These are phyloP conservation scores for Opisthograptis luteolata DNA, from an alignment of 2,888 invertebrate genomes.

Conservation along the genomic window DNA sequence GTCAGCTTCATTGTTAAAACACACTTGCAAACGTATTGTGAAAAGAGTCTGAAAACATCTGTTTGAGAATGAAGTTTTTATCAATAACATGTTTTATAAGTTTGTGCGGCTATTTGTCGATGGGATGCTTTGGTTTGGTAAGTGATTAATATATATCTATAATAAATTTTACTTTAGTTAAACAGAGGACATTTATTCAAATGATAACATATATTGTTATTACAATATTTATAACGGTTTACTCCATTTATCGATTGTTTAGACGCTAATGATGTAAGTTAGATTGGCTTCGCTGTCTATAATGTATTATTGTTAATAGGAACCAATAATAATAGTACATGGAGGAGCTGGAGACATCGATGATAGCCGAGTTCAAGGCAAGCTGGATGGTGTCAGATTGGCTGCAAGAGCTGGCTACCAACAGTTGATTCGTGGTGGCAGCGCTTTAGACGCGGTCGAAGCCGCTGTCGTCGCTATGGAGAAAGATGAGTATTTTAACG, in stretches of 20 bases:
- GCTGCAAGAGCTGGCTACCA: constrained; percentile 86
- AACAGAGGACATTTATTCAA: too few relatives aligned
- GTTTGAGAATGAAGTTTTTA: constrained; percentile 1
- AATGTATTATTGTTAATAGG: not conserved
- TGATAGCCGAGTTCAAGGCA: constrained; percentile 85
- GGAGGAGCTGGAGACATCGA: constrained; percentile 93
- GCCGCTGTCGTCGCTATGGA: constrained; percentile 91
- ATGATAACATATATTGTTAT: too few relatives aligned
- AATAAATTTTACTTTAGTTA: too few relatives aligned
- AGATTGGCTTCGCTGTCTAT: too few relatives aligned
- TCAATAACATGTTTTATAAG: not conserved
- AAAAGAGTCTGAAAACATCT: too few relatives aligned
- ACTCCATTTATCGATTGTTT: too few relatives aligned
- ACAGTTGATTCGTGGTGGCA: constrained; percentile 81
- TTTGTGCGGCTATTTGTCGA: not conserved
- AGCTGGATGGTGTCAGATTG: constrained; percentile 86
- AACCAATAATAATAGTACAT: constrained; percentile 89
- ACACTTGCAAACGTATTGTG: too few relatives aligned
- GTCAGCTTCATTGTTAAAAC: too few relatives aligned
- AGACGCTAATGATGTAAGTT: too few relatives aligned
- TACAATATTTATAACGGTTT: too few relatives aligned
- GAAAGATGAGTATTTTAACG: constrained; percentile 91
- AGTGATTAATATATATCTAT: too few relatives aligned
- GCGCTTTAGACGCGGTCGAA: constrained; percentile 90
- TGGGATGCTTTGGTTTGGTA: constrained; percentile 1